A percentile compares a stretch with the other conserved stretches of the same genome.
phyloP scores from a whole-genome alignment of 2,113 vertebrate species.

The Pseudonaja textilis region DNA sequence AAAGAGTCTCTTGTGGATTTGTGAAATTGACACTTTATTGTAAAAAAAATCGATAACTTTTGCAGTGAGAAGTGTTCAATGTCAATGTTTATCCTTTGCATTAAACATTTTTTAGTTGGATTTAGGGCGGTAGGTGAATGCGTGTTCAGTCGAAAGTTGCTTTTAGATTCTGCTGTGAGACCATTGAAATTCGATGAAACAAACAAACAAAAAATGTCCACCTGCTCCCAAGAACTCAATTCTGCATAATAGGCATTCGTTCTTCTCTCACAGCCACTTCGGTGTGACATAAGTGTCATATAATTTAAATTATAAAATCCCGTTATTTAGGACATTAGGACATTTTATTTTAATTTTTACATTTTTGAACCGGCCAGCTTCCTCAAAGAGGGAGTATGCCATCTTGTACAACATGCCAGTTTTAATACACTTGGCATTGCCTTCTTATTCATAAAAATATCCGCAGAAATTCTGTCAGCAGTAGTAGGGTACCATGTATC shows the following conservation, averaged over 20 bases:
- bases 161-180: neutral
- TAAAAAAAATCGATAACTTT: neutral
- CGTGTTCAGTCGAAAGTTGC: neutral
- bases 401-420: neutral
- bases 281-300: neutral
- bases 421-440: neutral
- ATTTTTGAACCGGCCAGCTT: neutral
- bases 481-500: neutral
- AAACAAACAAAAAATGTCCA: neutral
- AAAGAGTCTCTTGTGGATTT: neutral
- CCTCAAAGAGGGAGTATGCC: neutral
- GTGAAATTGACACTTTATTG: neutral
- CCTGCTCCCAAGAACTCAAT: neutral
- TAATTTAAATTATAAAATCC: neutral
- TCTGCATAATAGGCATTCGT: neutral
- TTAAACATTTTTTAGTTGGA: neutral
- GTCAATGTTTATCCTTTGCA: neutral
- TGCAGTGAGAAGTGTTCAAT: neutral
- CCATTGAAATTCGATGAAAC: neutral
- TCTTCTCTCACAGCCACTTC: neutral
- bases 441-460: neutral
- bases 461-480: neutral
- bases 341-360: neutral
- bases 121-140: neutral
- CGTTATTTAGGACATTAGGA: neutral